phyloP scores from a whole-genome alignment of 2,888 invertebrate species.

The Tipula vernalis region DNA sequence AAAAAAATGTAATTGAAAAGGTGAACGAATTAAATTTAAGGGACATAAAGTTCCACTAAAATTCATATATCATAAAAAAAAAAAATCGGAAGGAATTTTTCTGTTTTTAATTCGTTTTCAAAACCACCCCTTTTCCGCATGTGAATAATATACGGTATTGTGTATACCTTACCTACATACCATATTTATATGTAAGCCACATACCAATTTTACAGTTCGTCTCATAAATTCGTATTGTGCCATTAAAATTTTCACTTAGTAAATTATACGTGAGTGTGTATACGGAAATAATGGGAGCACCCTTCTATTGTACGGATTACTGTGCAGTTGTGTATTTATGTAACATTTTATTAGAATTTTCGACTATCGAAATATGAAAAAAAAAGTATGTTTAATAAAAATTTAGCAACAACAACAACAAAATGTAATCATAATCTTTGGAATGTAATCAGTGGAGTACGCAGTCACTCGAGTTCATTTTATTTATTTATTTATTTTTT shows the following conservation, averaged over 20 bases:
- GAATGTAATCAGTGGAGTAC: neutral
- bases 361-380: neutral
- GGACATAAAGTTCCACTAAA: neutral
- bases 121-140: neutral
- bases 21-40: conserved; percentile 4
- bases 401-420: neutral
- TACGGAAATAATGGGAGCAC: neutral
- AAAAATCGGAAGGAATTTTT: neutral
- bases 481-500: neutral
- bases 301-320: neutral
- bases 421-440: neutral
- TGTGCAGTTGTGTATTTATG: neutral
- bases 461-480: neutral
- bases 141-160: neutral
- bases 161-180: neutral
- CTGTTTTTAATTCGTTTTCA: conserved; percentile 4
- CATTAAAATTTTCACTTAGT: neutral
- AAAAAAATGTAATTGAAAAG: neutral
- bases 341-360: conserved; percentile 4
- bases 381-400: neutral
- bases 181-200: neutral
- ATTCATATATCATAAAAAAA: neutral
- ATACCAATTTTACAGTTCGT: neutral
- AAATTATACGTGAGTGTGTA: neutral
- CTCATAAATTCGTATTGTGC: neutral